These are phyloP conservation scores for Catagonus wagneri DNA, from an alignment of 2,113 vertebrate species.

Conservation along the genomic window DNA sequence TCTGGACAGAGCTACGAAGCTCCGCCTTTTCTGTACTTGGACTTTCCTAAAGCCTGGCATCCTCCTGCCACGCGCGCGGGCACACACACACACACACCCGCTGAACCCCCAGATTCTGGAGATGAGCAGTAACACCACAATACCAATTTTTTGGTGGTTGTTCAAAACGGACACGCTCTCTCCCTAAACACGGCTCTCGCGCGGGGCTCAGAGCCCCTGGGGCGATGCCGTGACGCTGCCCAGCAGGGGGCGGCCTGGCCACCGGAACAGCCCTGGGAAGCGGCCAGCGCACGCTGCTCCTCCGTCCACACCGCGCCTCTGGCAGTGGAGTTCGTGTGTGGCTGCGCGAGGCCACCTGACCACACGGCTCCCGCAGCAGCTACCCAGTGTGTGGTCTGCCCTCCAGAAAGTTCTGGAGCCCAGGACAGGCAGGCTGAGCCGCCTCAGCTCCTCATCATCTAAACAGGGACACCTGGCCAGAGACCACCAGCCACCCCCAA, in stretches of 20 bases:
- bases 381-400: accelerated
- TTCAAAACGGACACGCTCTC: neutral
- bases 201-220: accelerated
- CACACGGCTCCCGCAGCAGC: neutral
- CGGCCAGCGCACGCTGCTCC: too few relatives aligned
- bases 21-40: neutral
- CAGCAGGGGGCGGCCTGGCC: neutral
- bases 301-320: accelerated
- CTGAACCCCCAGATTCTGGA: neutral
- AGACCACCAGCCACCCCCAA: neutral
- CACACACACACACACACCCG: neutral
- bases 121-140: neutral
- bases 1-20: neutral
- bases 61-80: neutral
- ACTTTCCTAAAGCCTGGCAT: neutral
- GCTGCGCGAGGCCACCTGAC: neutral
- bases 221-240: neutral
- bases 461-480: neutral
- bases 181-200: neutral
- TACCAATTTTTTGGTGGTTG: neutral
- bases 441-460: neutral
- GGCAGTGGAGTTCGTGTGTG: accelerated
- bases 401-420: neutral
- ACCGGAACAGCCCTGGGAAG: accelerated
- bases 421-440: neutral